These are phyloP conservation scores for Alviniconcha marisindica DNA, from an alignment of 1,140 invertebrate genomes.

Conservation along the genomic window DNA sequence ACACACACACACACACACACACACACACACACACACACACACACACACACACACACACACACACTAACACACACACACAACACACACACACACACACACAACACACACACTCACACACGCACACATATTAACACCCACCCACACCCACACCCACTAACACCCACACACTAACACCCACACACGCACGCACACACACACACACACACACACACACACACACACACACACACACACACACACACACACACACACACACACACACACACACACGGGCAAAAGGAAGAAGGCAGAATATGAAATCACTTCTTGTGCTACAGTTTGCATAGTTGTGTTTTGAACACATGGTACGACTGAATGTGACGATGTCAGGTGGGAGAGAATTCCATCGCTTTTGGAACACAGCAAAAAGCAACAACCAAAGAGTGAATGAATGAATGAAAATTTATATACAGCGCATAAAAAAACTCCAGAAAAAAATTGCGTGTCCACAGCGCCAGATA, in stretches of 20 bases:
- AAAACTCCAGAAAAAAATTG: too few relatives aligned
- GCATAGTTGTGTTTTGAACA: too few relatives aligned
- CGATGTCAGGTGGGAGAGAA: too few relatives aligned
- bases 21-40: background rate
- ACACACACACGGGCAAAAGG: too few relatives aligned
- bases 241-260: slow-evolving; percentile 1
- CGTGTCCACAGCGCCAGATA: too few relatives aligned
- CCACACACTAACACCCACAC: background rate
- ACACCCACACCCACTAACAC: background rate
- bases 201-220: slow-evolving; percentile 11
- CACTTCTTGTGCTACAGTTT: too few relatives aligned
- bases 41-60: slow-evolving; percentile 1
- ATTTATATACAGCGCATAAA: too few relatives aligned
- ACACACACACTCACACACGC: background rate
- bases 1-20: slow-evolving; percentile 6
- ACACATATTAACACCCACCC: background rate
- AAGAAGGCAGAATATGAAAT: background rate
- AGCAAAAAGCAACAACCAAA: too few relatives aligned
- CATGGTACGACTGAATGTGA: too few relatives aligned
- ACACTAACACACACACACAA: background rate
- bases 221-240: slow-evolving; percentile 14
- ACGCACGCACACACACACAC: slow-evolving; percentile 5
- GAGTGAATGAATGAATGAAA: too few relatives aligned
- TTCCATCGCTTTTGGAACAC: too few relatives aligned
- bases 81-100: too few relatives aligned